These are phyloP conservation scores for Todiramphus chloris DNA, from an alignment of 2,113 vertebrate species.

Conservation along the genomic window DNA sequence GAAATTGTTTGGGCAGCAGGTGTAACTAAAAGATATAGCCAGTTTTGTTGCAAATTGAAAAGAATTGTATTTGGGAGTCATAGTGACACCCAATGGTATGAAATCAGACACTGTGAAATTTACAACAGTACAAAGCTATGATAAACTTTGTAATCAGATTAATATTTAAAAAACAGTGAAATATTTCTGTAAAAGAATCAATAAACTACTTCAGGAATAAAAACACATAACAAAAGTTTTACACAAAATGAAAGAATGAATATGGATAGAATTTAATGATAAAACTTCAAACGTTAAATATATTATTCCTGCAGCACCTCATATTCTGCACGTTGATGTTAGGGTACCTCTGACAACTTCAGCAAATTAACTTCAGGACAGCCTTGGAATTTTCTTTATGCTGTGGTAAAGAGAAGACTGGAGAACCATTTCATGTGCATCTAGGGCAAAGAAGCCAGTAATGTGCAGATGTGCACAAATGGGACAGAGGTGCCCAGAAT, in stretches of 20 bases:
- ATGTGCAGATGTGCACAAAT: background rate
- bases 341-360: background rate
- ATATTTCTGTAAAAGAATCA: background rate
- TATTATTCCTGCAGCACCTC: background rate
- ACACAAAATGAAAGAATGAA: background rate
- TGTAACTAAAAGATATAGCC: background rate
- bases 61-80: background rate
- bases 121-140: background rate
- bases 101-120: background rate
- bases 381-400: background rate
- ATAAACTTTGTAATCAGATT: background rate
- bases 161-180: background rate
- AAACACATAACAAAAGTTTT: background rate
- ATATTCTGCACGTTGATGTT: background rate
- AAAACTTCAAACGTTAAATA: background rate
- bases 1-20: background rate
- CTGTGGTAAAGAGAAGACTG: background rate
- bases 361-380: background rate
- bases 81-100: background rate
- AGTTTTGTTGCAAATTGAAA: background rate
- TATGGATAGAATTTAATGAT: background rate
- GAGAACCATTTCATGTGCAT: background rate
- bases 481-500: background rate
- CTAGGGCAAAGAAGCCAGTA: background rate
- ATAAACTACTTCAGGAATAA: background rate